Evolutionary conservation across 35 echinoderm and acorn worm genomes (phyloP), one percentile per base, ranked within the genome.

Genomic region (Stichopus chloronotus): DNA sequence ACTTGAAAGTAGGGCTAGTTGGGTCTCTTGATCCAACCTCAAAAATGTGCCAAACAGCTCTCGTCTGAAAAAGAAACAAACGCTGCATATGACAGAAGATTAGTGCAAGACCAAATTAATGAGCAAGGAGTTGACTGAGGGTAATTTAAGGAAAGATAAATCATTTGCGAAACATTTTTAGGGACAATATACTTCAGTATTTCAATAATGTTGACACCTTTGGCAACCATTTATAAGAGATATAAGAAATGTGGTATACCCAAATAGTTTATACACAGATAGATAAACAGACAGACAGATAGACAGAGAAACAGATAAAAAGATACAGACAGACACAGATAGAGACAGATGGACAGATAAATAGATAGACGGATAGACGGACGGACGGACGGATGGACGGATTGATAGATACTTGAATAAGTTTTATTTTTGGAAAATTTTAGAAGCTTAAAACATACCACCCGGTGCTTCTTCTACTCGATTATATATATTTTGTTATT

Each of bases 41-140:
- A 78, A 5, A 78, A 78, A 78, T 78, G 76, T 78, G 76, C 76
- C 76, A 78, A 78, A 6, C 30, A 25, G 79, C 79, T 83, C 79
- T 55, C 79, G 54, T 55, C 19, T 55, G 79, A 4, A 83, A 83
- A 11, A 25, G 7, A 83, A 11, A 80, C 79, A 83, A 55, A 83
- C 79, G 8, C 5, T 19, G 79, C 5, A 83, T 54, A 54, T 83
- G 79, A 54, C 79, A 83, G 79, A 5, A 4, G 20, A 43, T 43
- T 78, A 78, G 19, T 19, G 52, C 76, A 5, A 78, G 12, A 78
- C 76, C 76, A 78, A 78, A 20, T 20, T 43, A 3, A 43, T 43
- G 30, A 43, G 30, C 30, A 43, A 43, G 30, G n/a, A n/a, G n/a
- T n/a, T n/a, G n/a, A n/a, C n/a, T 68, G 63, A 68, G 63, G 63